These are phyloP conservation scores for Tachina grossa DNA, from an alignment of 2,888 invertebrate genomes.

Conservation along the genomic window DNA sequence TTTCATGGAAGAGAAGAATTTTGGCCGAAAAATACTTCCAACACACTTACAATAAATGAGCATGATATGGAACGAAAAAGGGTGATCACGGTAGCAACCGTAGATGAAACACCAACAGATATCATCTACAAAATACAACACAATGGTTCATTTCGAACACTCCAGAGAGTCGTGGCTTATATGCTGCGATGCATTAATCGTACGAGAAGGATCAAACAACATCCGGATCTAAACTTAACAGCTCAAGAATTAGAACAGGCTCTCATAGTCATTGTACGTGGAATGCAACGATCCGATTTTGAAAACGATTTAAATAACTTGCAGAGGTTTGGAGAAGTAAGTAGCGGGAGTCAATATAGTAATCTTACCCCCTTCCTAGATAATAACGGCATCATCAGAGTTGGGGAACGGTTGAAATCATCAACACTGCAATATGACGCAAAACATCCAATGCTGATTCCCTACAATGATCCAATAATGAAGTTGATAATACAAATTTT, in stretches of 20 bases:
- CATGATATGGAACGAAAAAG: background rate
- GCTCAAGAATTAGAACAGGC: background rate
- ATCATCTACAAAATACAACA: too few species aligned
- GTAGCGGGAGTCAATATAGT: background rate
- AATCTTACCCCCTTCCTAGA: slow-evolving; percentile 7
- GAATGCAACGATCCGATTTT: too few species aligned
- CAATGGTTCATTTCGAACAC: too few species aligned
- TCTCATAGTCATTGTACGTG: too few species aligned
- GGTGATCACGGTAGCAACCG: background rate
- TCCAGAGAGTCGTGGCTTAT: background rate
- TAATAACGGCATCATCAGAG: slow-evolving; percentile 24
- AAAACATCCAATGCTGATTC: too few species aligned
- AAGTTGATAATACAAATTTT: too few species aligned
- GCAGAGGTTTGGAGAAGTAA: background rate
- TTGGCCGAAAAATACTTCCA: background rate
- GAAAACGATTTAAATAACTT: too few species aligned
- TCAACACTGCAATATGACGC: background rate
- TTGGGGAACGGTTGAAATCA: background rate
- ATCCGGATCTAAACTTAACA: background rate
- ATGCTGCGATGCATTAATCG: background rate
- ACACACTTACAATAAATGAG: background rate
- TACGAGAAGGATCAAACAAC: too few species aligned
- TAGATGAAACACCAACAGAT: background rate
- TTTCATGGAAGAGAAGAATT: background rate
- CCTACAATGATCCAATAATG: too few species aligned